Conservation (phyloP, 2,797 vertebrate genomes). For the Xenops minutus region DNA sequence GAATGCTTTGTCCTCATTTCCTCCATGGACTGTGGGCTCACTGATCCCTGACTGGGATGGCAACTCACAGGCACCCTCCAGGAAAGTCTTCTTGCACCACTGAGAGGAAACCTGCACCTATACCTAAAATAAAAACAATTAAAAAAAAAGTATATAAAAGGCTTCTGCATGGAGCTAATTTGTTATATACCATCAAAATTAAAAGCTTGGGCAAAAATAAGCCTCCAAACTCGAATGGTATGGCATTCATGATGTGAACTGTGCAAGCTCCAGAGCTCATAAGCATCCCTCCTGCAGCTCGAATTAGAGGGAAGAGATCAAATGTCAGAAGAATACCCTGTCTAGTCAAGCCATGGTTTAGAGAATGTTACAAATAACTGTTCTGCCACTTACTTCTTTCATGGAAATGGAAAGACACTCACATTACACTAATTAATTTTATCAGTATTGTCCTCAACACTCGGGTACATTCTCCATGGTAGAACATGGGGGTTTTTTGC, state of each 20-base stretch:
- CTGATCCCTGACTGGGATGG: neutral
- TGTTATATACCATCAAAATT: neutral
- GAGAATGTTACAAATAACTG: neutral
- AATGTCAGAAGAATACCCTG: neutral
- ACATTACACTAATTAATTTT: neutral
- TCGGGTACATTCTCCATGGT: neutral
- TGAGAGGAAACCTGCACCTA: neutral
- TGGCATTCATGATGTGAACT: neutral
- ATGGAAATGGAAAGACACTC: neutral
- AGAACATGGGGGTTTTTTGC: rapidly evolving
- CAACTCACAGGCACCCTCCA: neutral
- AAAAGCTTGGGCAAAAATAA: neutral
- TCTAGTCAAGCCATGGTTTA: neutral
- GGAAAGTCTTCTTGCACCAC: neutral
- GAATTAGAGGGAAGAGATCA: neutral
- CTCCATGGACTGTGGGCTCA: rapidly evolving
- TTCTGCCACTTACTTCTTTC: neutral
- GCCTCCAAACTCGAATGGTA: neutral
- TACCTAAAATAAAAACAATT: neutral
- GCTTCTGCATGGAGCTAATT: neutral
- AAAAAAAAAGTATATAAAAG: neutral
- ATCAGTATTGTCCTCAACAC: neutral
- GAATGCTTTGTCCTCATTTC: neutral
- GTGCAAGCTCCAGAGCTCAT: neutral
- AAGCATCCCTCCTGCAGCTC: neutral